A percentile compares a stretch with the other conserved stretches of the same genome.
These are phyloP conservation scores for Myopa testacea DNA, from an alignment of 2,888 invertebrate genomes.

Conservation along the genomic window DNA sequence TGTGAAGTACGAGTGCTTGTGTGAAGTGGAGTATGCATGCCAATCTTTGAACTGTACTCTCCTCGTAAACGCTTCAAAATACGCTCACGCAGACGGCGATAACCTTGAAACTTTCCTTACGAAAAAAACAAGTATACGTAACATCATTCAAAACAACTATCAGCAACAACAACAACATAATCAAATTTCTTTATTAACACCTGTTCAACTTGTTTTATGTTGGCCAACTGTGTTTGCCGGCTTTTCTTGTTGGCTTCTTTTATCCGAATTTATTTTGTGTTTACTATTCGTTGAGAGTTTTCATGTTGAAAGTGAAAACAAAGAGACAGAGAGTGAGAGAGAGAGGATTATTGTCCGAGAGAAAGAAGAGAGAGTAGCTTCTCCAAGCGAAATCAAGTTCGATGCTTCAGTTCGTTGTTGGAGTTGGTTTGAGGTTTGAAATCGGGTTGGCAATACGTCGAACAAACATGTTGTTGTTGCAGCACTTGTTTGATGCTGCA, in stretches of 20 bases:
- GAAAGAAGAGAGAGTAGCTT: neutral
- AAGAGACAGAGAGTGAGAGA: neutral
- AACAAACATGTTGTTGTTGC: neutral
- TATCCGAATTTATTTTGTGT: neutral
- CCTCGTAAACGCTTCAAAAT: neutral
- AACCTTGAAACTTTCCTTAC: constrained; percentile 20
- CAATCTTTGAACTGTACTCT: too few species aligned
- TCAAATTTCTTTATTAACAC: constrained; percentile 5
- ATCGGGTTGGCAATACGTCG: neutral
- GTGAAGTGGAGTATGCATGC: too few species aligned
- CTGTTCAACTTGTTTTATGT: neutral
- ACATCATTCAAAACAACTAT: neutral
- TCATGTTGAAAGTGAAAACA: too few species aligned
- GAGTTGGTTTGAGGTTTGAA: neutral
- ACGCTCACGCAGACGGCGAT: neutral
- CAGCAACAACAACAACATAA: neutral
- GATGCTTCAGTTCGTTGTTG: neutral
- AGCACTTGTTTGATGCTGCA: neutral
- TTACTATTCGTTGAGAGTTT: neutral
- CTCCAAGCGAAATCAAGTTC: neutral
- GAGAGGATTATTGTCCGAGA: neutral
- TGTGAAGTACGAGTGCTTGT: neutral
- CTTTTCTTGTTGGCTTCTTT: constrained; percentile 2
- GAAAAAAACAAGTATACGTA: neutral
- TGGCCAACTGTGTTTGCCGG: constrained; percentile 9